Evolutionary conservation across 2,888 invertebrate genomes (phyloP), one percentile per base, ranked within the genome.

Genomic region (Anoplius nigerrimus): DNA sequence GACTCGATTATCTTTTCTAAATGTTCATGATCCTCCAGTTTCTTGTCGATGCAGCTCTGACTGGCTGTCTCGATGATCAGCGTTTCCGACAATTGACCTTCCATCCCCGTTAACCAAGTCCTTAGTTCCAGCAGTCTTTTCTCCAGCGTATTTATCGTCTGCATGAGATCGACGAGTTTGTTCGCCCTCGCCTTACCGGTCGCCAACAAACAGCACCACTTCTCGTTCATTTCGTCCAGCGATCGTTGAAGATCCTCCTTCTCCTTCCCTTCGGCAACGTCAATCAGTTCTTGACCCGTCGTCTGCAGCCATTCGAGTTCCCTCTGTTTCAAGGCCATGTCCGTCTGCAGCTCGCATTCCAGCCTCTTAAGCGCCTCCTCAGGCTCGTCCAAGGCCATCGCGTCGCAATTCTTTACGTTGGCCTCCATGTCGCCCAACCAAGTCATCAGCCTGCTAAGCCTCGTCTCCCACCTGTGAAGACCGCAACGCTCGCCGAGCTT

Each of bases 251-350:
- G 88, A 62, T 91, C 91, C 15, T 89, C 88, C 64, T 92, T 92
- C 77, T 94, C 93, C 0, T 89, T 87, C 0, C 2, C 92, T 57
- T 92, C 92, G 60, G 93, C 92, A 67, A 93, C 92, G 64, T 92
- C 91, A 13, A 93, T 89, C 55, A 96, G 88, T 75, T 92, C 92
- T 11, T 89, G 90, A 0, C 95, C 95, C 0, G 93, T 94, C 71
- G 91, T 91, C 4, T 92, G 85, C 18, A 97, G 89, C 96, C 96
- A 96, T 70, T 94, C 93, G 52, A 93, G 92, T 86, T 96, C 96
- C 3, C 93, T 91, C 85, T 94, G 93, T 82, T 95, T 94, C 71
- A 95, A 86, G 0, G 92, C 90, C 80, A 95, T 93, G 86, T 96
- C 96, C 0, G 94, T 91, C 81, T 94, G 92, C 2, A 95, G 89